These are phyloP conservation scores for Octomys mimax DNA, from an alignment of 2,797 vertebrate genomes.

Conservation along the genomic window DNA sequence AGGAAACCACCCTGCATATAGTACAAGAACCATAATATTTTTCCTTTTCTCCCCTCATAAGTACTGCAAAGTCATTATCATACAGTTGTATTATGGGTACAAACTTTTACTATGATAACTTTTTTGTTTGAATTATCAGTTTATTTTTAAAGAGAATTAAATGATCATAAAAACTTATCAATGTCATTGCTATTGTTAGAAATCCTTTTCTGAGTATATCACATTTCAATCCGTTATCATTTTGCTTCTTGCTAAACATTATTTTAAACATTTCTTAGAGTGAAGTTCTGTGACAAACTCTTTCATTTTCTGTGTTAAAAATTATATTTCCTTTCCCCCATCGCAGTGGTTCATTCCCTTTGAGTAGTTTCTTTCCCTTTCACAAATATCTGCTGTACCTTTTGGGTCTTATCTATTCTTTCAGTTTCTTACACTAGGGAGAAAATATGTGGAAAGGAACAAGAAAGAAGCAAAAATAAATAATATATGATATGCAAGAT, in stretches of 20 bases:
- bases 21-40: neutral
- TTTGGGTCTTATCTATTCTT: no score
- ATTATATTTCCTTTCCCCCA: no score
- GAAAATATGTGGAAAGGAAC: no score
- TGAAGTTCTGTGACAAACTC: neutral
- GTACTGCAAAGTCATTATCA: neutral
- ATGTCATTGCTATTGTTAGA: neutral
- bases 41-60: neutral
- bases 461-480: no score
- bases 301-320: neutral
- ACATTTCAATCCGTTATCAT: neutral
- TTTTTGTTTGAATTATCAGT: neutral
- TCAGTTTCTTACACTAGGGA: no score
- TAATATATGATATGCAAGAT: no score
- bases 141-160: neutral
- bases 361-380: no score
- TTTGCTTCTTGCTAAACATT: neutral
- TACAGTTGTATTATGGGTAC: neutral
- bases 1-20: neutral
- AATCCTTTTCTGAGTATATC: neutral
- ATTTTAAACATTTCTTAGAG: neutral
- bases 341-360: no score
- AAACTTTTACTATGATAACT: neutral
- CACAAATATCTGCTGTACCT: no score
- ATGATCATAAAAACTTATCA: neutral